phyloP scores from a whole-genome alignment of 2,888 invertebrate species.

The Sepiola atlantica region DNA sequence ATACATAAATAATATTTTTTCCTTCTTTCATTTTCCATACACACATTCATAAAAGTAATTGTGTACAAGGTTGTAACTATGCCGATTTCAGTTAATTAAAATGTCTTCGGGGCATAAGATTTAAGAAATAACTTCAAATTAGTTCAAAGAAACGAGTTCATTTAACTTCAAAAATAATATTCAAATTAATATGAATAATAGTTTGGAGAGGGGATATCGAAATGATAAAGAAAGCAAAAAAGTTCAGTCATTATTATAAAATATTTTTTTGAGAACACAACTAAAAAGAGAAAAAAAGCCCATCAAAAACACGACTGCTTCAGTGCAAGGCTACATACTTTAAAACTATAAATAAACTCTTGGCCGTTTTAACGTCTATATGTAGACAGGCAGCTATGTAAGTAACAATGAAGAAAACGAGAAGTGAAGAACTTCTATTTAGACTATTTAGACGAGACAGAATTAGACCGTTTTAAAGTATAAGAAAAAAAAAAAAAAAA shows the following conservation, averaged over 20 bases:
- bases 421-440: not conserved
- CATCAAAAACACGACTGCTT: not conserved
- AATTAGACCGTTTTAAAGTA: not conserved
- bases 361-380: constrained; percentile 2
- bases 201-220: too few species aligned
- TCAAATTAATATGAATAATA: too few species aligned
- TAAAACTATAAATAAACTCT: constrained; percentile 12
- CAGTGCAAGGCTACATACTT: not conserved
- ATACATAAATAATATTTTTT: too few species aligned
- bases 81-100: too few species aligned
- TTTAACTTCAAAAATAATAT: too few species aligned
- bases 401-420: not conserved
- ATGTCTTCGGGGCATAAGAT: too few species aligned
- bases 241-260: not conserved
- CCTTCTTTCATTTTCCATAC: too few species aligned
- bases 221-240: not conserved
- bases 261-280: constrained; percentile 5
- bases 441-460: not conserved
- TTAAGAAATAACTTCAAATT: too few species aligned
- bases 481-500: not conserved
- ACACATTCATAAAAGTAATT: too few species aligned
- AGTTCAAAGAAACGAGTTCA: too few species aligned
- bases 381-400: constrained; percentile 8
- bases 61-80: too few species aligned
- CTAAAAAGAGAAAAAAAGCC: not conserved